Evolutionary conservation across 2,113 vertebrate species (phyloP), one percentile per base, ranked within the genome.

Genomic region (Rissa tridactyla): DNA sequence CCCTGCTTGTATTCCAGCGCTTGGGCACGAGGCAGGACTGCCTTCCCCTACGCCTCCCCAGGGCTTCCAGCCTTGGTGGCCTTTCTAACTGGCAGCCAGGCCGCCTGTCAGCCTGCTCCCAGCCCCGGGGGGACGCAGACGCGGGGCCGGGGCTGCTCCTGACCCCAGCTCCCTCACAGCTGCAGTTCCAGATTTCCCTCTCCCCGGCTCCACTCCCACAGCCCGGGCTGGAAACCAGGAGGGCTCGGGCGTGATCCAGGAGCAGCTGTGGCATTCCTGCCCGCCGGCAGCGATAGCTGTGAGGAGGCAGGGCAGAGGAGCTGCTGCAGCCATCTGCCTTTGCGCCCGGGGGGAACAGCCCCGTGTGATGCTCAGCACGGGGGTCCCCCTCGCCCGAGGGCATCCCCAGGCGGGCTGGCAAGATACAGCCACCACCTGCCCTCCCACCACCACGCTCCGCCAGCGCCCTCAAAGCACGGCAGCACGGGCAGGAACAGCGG

Each of bases 311-410:
- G 62, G 79, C 0, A 3, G 55, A 52, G 51, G 58, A 60, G 47
- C 30, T 32, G 62, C 51, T 27, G 77, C 42, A 49, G 69, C 69
- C 69, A 68, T 23, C 83, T 82, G 40, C 64, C 10, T 36, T 42
- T 19, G 49, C 30, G 6, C 78, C 2, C 0, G 5, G 30, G 36
- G 54, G 40, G 64, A 86, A 42, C 61, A 76, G 51, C 51, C 51
- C 22, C 4, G 6, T 21, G 62, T 42, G 38, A n/a, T 20, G 34
- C 38, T 73, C 16, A 0, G 51, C 1, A 0, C 19, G 58, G 38
- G 58, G 34, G 27, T 60, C 32, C 29, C 58, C 82, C 68, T 21
- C 1, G 1, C 25, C 46, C 3, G 0, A 46, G 46, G 61, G 15
- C 34, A 10, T 12, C 66, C 60, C 36, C 5, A 0, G 40, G 34